These are phyloP conservation scores for Galeruca laticollis DNA, from an alignment of 2,888 invertebrate species.

Conservation along the genomic window DNA sequence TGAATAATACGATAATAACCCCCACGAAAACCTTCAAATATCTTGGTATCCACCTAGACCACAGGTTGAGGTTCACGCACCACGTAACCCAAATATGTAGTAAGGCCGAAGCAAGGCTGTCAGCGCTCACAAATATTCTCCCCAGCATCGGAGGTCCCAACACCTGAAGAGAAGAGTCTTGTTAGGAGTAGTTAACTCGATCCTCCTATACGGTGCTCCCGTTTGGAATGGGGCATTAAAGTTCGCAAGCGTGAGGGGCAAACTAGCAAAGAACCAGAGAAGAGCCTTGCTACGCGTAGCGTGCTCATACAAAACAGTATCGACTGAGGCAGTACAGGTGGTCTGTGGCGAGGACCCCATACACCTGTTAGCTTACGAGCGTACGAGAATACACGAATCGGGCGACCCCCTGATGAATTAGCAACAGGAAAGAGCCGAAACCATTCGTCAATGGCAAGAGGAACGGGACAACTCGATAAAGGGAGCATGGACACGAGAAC, in stretches of 20 bases:
- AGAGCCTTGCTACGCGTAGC: neutral
- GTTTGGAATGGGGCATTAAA: neutral
- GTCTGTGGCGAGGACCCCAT: no score
- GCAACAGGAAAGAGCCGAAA: neutral
- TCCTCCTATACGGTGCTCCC: neutral
- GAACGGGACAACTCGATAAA: neutral
- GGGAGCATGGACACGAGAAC: neutral
- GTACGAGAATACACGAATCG: neutral
- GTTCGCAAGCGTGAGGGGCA: neutral
- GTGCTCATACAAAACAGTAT: neutral
- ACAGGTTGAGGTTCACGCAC: neutral
- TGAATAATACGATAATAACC: neutral
- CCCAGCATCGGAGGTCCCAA: neutral
- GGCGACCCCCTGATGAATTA: neutral
- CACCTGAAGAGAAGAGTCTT: neutral
- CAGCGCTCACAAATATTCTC: neutral
- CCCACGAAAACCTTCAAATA: constrained; percentile 1
- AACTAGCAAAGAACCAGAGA: neutral
- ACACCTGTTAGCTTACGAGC: neutral
- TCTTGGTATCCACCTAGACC: neutral
- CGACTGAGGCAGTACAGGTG: no score
- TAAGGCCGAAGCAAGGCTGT: neutral
- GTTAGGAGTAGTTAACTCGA: neutral
- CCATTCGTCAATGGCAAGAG: neutral
- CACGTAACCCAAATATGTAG: neutral